Evolutionary conservation across 1,140 invertebrate species (phyloP), one percentile per base, ranked within the genome.

Genomic region (Papilio aristodemus): DNA sequence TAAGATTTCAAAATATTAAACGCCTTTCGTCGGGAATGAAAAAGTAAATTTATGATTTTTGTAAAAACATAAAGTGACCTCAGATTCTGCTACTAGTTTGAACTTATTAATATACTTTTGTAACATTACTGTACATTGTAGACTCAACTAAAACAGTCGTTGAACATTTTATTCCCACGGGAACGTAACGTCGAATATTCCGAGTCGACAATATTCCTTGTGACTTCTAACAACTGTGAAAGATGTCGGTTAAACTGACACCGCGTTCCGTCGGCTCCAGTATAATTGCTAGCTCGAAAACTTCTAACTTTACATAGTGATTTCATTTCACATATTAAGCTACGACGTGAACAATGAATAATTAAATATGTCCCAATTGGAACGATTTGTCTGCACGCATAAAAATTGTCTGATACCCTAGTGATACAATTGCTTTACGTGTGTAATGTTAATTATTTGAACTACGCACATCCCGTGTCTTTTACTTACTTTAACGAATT

Each of bases 381-480:
- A n/a, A n/a, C n/a, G n/a, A n/a, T n/a, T n/a, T n/a, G n/a, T n/a
- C n/a, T n/a, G n/a, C n/a, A n/a, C n/a, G n/a, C n/a, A n/a, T n/a
- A n/a, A n/a, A n/a, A n/a, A n/a, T n/a, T n/a, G n/a, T 59, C 58
- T 59, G 58, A 17, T 59, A 27, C 58, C 58, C 58, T 59, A 59
- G 58, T 59, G 58, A 59, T 36, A 59, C 58, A 2, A 37, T 37
- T 59, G 13, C 58, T 36, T 14, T 32, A 32, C 27, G 58, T 17
- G 7, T 59, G 25, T 27, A 13, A 14, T 27, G 36, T 59, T 36
- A 59, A 37, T 59, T 59, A 59, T 59, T 36, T 59, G 36, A 11
- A 58, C 54, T 11, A 13, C 46, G 14, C 46, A 17, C n/a, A 50
- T 19, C 46, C 19, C 46, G 14, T 50, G 14, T 14, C 14, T 19